phyloP scores from a whole-genome alignment of 2,888 invertebrate species.

The Hyles lineata region DNA sequence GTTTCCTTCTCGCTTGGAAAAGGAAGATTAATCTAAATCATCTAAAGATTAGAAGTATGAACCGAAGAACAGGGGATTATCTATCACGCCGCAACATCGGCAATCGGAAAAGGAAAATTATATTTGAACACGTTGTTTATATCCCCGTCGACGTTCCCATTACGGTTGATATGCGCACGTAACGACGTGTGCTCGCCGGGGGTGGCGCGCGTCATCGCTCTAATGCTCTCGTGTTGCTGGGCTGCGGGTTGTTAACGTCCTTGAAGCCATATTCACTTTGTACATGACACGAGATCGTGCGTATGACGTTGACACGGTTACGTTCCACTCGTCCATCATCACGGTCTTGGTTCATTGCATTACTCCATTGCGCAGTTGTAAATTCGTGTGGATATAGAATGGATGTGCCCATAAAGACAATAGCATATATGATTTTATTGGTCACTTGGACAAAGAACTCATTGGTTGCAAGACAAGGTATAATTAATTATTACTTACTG shows the following conservation, averaged over 20 bases:
- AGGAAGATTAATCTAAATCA: too few species aligned
- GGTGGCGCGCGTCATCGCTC: slow-evolving; percentile 57
- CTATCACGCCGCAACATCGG: neutral
- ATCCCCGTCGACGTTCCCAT: slow-evolving; percentile 36
- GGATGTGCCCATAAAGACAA: too few species aligned
- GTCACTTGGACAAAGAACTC: too few species aligned
- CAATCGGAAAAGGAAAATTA: slow-evolving; percentile 21
- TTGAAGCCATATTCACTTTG: slow-evolving; percentile 61
- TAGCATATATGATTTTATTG: too few species aligned
- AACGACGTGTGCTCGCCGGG: slow-evolving; percentile 33
- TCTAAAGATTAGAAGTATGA: neutral
- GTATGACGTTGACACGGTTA: slow-evolving; percentile 47
- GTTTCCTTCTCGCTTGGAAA: too few species aligned
- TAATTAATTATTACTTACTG: too few species aligned
- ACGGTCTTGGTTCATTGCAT: neutral
- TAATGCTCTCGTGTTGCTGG: slow-evolving; percentile 54
- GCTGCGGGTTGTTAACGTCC: slow-evolving; percentile 53
- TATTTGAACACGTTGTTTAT: slow-evolving; percentile 36
- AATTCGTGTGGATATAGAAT: too few species aligned
- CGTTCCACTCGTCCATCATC: slow-evolving; percentile 34
- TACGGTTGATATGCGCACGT: slow-evolving; percentile 33
- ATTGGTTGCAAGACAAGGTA: too few species aligned
- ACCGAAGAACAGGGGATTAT: neutral
- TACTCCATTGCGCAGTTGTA: too few species aligned
- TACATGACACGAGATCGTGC: slow-evolving; percentile 33